Base-by-base conservation (phyloP, 2,797 vertebrate genomes). In the Eulemur coronatus region DNA sequence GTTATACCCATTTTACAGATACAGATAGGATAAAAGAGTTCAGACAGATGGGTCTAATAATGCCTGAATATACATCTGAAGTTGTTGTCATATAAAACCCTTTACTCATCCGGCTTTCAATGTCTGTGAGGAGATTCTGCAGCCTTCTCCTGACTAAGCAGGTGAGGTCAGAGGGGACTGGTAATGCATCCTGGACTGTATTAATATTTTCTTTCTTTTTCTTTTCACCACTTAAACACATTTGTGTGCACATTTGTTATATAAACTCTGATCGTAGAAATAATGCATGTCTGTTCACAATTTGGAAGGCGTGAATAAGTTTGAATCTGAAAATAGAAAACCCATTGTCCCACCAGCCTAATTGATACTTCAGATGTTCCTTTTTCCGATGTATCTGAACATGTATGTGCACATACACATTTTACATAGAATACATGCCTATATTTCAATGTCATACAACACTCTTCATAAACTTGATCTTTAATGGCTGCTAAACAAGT, bases 401-500 rank as follows among this genome's bases (percentile, higher is more conserved):
- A 8, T 4, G 22, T 1, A 20, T 3, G 18, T 7, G 4, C 10
- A 57, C 26, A 20, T 14, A 41, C 5, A 17, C 18, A 28, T 0
- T 80, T 89, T n/a, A 63, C 73, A 52, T 57, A 50, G 52, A 75
- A 87, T 65, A 57, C 50, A 80, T 50, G 28, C 7, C 30, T 89
- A 18, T 41, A 89, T 87, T 95, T 95, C 79, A 92, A n/a, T 46
- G 69, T 48, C 63, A 94, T 95, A 95, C 97, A 94, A 75, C 14
- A 61, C 30, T 67, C 52, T 72, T 81, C 24, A 94, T 87, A 92
- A 95, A 81, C 80, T 92, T 94, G 50, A 55, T 78, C 90, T 93
- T 86, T 89, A 94, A 91, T 97, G 50, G 38, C 35, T 96, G 55
- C 30, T 92, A 85, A 95, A 94, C 96, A 96, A 95, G 87, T 95